Base-by-base conservation (phyloP, 1,140 invertebrate species). In the Subanguina moxae region DNA sequence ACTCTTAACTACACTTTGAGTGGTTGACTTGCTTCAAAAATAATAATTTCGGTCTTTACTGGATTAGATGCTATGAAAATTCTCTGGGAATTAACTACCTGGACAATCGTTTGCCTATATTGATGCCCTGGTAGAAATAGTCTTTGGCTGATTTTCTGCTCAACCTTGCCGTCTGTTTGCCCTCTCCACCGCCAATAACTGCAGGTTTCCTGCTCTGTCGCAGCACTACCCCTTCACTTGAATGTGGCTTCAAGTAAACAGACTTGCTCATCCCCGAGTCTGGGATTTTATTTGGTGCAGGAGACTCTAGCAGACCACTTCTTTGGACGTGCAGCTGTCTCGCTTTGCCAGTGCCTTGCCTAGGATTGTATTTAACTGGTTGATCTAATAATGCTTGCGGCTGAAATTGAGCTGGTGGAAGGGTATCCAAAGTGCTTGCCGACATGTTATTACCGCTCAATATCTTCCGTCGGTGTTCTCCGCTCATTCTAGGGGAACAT, bases 101-200 rank as follows among this genome's bases (percentile, higher is more conserved):
- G 48, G 48, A 52, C 48, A 52, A 25, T 52, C 48, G 3, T 52
- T 15, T 3, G n/a, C 48, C 48, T 19, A 52, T 52, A 11, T 38
- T 38, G n/a, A 52, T 21, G 3, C 48, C 48, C 17, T 52, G 48
- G 23, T 52, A 52, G 48, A 52, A 52, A 25, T 21, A 52, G 23
- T 52, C 48, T 25, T 52, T 52, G 48, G 48, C 48, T 25, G 48
- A 52, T 25, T 25, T 52, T 25, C 48, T 52, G 23, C 48, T 38
- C 32, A 38, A 11, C 32, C 32, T 38, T 38, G 32, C 32, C 11
- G 32, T 38, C 3, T 38, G 3, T 11, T 25, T 19, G 48, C 23
- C 48, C 48, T 52, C 48, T 7, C 48, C 43, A n/a, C 11, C 43
- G 43, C 43, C 8, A 25, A 15, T 15, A 19, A 15, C 1, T 19